Percentiles rank a stretch among this genome's conserved stretches.
Evolutionary conservation across 2,888 invertebrate genomes (phyloP).

Genomic region (Pteria penguin): DNA sequence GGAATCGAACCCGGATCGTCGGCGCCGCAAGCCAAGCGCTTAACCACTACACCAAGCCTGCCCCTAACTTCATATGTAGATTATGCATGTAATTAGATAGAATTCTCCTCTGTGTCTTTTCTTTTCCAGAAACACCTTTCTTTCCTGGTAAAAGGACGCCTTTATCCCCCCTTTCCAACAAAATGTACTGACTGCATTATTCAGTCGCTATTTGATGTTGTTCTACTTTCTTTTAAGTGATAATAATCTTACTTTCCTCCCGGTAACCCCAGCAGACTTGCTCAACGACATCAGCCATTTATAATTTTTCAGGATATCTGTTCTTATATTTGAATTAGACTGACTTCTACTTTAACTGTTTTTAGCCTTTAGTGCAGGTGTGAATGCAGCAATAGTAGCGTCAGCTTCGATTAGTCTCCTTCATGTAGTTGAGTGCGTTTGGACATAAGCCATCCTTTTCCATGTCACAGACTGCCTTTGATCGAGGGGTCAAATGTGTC

Average conservation of each 20-base stretch:
- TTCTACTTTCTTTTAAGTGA: not conserved
- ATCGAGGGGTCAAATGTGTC: not conserved
- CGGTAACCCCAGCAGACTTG: not conserved
- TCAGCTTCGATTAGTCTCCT: not conserved
- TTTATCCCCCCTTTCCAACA: not conserved
- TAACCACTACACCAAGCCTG: too few relatives aligned
- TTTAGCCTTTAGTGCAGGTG: not conserved
- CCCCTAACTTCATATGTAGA: constrained; percentile 5
- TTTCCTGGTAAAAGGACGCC: not conserved
- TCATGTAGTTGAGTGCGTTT: not conserved
- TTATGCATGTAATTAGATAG: constrained; percentile 9
- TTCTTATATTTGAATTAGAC: not conserved
- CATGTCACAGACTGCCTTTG: not conserved
- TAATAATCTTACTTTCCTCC: not conserved
- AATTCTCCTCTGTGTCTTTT: not conserved
- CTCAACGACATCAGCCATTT: not conserved
- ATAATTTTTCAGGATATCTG: constrained; percentile 3
- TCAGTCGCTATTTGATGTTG: not conserved
- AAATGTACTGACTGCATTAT: not conserved
- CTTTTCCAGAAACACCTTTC: constrained; percentile 1
- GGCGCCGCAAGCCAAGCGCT: too few relatives aligned
- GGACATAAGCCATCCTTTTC: not conserved
- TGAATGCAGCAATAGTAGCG: not conserved
- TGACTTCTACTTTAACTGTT: not conserved
- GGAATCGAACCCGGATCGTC: too few relatives aligned